Conservation (phyloP, 1,140 invertebrate species). For the Drosophila simulans region DNA sequence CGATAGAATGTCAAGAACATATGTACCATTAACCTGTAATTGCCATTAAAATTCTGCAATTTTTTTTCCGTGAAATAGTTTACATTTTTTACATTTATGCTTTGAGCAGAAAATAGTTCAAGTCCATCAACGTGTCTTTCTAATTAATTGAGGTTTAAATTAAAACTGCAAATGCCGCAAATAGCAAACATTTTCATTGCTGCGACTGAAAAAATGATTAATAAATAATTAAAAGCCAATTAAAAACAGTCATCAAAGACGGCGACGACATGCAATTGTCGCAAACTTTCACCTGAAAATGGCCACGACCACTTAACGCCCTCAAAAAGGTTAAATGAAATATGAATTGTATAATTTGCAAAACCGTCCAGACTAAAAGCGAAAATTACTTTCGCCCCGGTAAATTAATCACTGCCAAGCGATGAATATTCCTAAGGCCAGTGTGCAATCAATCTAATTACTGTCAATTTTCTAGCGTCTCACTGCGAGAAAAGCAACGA, state of each 20-base stretch:
- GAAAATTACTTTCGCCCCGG: conserved; percentile 73
- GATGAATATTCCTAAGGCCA: conserved; percentile 25
- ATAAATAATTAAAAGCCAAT: conserved; percentile 69
- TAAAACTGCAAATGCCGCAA: conserved; percentile 37
- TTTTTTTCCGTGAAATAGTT: conserved; percentile 10
- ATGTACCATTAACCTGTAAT: conserved; percentile 1
- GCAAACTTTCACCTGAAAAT: conserved; percentile 50
- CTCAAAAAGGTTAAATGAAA: conserved; percentile 28
- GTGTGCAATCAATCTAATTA: conserved; percentile 83
- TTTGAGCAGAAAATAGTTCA: conserved; percentile 15
- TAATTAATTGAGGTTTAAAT: conserved; percentile 51
- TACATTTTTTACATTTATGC: conserved; percentile 16
- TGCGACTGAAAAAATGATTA: conserved; percentile 39
- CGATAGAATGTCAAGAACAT: not conserved
- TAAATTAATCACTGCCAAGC: conserved; percentile 60
- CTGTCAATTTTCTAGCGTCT: conserved; percentile 58
- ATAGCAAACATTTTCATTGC: conserved; percentile 36
- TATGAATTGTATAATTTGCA: conserved; percentile 37
- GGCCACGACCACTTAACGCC: conserved; percentile 4
- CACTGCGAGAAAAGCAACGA: conserved; percentile 17
- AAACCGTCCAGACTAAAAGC: conserved; percentile 41
- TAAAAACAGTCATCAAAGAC: conserved; percentile 43
- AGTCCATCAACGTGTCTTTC: conserved; percentile 29
- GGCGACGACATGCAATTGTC: conserved; percentile 23
- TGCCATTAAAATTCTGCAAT: not conserved